Evolutionary conservation across 2,888 invertebrate genomes (phyloP).

Genomic region (Spodoptera exigua): DNA sequence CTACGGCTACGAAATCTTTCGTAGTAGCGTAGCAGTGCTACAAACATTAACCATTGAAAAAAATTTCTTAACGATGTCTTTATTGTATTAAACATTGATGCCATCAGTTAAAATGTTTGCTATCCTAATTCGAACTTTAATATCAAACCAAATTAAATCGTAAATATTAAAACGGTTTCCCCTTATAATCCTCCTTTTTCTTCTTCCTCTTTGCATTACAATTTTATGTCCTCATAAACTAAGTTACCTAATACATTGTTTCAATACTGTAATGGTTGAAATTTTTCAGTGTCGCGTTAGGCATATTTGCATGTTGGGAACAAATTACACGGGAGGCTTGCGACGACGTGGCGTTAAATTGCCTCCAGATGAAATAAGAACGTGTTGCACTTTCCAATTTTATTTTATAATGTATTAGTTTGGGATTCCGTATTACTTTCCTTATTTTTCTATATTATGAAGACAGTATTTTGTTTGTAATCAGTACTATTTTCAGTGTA

Average conservation of each 20-base stretch:
- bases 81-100: too few relatives aligned
- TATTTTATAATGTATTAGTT: slow-evolving; percentile 22
- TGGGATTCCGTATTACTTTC: slow-evolving; percentile 2
- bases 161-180: not conserved
- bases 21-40: too few relatives aligned
- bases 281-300: slow-evolving; percentile 74
- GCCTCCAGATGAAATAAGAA: slow-evolving; percentile 69
- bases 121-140: too few relatives aligned
- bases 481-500: slow-evolving; percentile 2
- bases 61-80: too few relatives aligned
- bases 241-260: slow-evolving; percentile 66
- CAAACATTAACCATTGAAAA: too few relatives aligned
- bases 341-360: slow-evolving; percentile 85
- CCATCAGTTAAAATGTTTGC: too few relatives aligned
- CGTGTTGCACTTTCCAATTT: slow-evolving; percentile 43
- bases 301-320: slow-evolving; percentile 69
- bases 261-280: slow-evolving; percentile 70
- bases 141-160: too few relatives aligned
- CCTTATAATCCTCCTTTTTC: not conserved
- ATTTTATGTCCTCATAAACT: slow-evolving; percentile 2
- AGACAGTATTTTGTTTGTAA: not conserved
- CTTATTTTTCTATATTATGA: too few relatives aligned
- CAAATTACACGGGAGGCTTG: slow-evolving; percentile 75
- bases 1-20: too few relatives aligned
- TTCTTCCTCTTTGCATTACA: not conserved